Evolutionary conservation across 2,113 vertebrate genomes (phyloP), one percentile per base, ranked within the genome.

Genomic region (Stigmatopora nigra): DNA sequence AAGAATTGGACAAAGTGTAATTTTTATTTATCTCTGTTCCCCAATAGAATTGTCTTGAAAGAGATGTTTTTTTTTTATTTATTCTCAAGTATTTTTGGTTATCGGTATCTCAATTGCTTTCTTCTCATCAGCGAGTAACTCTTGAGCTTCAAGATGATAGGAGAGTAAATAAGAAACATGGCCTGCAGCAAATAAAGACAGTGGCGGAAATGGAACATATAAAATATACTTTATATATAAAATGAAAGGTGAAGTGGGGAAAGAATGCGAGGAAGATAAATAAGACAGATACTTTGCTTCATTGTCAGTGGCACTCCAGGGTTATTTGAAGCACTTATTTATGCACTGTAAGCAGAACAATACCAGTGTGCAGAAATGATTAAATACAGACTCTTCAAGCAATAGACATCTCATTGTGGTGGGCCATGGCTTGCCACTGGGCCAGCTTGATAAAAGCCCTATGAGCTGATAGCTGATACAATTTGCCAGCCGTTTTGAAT

Each of bases 321-420:
- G 91, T 94, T 94, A 94, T 93, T 94, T 91, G 91, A 94, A 92
- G 91, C 92, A 92, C 93, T 96, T 94, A 94, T 96, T 98, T 96
- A 97, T 95, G 95, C 93, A 93, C 94, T 89, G 93, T 94, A 94
- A 94, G 94, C 93, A 95, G 94, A 98, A 98, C 96, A 98, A 98
- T 98, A 89, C 91, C 83, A 82, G 86, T 85, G 89, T 93, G 87
- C 93, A 82, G 92, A 92, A 93, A 95, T 97, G 95, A 98, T 97
- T 96, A 97, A 98, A 97, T 92, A 94, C 91, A 90, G 89, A 91
- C 93, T 94, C 93, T 88, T 92, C 74, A 89, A 92, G 93, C 93
- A 89, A 92, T 92, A 93, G 94, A 92, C 92, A 88, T 90, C 94
- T 94, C 93, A 93, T 95, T 94, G 95, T 92, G 93, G 93, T 87